Percentiles rank a stretch among this genome's conserved stretches.
phyloP scores from a whole-genome alignment of 2,797 vertebrate genomes.

The Pantherophis vulpinus region DNA sequence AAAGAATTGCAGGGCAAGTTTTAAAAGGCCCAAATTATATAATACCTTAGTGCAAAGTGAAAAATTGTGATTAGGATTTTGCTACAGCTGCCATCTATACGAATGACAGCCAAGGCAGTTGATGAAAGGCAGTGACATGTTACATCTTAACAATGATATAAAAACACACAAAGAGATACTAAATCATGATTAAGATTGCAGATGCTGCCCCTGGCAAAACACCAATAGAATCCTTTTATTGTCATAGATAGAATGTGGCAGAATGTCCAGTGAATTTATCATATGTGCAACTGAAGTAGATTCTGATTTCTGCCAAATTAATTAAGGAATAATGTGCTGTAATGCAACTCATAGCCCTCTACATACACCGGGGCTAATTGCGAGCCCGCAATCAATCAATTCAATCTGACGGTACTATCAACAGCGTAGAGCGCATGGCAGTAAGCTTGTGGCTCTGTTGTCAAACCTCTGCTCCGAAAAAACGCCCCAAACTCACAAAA shows the following conservation, averaged over 20 bases:
- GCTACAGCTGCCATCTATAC: constrained; percentile 38
- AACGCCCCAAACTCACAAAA: no score
- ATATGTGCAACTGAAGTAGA: neutral
- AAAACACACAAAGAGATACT: constrained; percentile 4
- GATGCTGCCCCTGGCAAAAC: constrained; percentile 52
- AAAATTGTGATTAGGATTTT: constrained; percentile 29
- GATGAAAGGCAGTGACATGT: constrained; percentile 49
- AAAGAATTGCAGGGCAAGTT: constrained; percentile 19
- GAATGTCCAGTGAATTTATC: constrained; percentile 11
- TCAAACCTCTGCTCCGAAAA: no score
- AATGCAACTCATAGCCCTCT: no score
- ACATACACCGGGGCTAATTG: no score
- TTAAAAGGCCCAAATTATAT: constrained; percentile 14
- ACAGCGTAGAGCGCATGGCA: no score
- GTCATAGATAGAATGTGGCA: constrained; percentile 40
- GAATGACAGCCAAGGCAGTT: constrained; percentile 36
- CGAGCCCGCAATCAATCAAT: no score
- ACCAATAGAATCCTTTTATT: constrained; percentile 28
- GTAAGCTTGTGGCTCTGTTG: no score
- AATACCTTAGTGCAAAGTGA: constrained; percentile 26
- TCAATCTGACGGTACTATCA: no score
- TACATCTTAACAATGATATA: constrained; percentile 52
- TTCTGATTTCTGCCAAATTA: constrained; percentile 24
- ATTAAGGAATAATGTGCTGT: constrained; percentile 19
- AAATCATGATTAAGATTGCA: constrained; percentile 51